phyloP scores from a whole-genome alignment of 2,113 vertebrate genomes.

The Genyomyrus donnyi region DNA sequence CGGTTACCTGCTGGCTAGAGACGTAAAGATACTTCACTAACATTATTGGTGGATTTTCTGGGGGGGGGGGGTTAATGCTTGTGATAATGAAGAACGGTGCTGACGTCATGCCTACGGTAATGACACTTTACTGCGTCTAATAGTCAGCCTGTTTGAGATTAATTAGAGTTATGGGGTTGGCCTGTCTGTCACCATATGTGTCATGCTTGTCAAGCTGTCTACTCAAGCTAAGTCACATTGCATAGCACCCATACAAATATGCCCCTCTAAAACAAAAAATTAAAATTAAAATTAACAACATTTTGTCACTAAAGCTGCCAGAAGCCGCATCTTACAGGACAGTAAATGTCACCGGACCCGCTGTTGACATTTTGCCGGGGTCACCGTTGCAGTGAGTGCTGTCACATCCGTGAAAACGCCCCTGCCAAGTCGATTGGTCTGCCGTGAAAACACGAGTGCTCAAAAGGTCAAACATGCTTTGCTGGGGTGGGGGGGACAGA shows the following conservation, averaged over 20 bases:
- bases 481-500: background rate
- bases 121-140: background rate
- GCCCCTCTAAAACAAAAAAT: background rate
- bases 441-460: background rate
- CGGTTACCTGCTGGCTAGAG: background rate
- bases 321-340: background rate
- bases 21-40: background rate
- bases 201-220: background rate
- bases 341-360: conserved; percentile 7
- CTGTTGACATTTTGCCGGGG: background rate
- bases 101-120: background rate
- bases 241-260: background rate
- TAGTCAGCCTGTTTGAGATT: background rate
- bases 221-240: background rate
- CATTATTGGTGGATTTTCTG: background rate
- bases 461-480: conserved; percentile 10
- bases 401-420: background rate
- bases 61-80: background rate
- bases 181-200: background rate
- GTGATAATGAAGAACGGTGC: background rate
- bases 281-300: background rate
- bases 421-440: background rate
- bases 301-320: background rate
- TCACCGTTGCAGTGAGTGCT: background rate
- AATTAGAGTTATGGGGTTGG: background rate